Conservation (phyloP, 1,140 invertebrate genomes). For the Aphidius gifuensis region DNA sequence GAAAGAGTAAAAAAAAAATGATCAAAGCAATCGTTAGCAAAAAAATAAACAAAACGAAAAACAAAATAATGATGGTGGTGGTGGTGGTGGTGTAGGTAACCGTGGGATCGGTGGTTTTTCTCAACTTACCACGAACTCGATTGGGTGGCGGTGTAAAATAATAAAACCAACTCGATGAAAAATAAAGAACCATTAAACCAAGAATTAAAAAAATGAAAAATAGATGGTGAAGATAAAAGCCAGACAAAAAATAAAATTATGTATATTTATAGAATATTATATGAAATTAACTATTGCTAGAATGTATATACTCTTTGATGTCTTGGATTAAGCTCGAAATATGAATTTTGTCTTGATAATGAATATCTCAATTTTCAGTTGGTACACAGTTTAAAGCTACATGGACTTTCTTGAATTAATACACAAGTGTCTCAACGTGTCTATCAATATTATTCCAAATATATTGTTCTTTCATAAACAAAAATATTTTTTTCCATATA, state of each 20-base stretch:
- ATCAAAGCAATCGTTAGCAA: slow-evolving; percentile 36
- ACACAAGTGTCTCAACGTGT: no score
- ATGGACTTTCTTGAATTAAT: no score
- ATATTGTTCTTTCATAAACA: no score
- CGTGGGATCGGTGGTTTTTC: slow-evolving; percentile 28
- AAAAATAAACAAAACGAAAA: neutral
- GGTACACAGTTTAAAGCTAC: no score
- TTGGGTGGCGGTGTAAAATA: slow-evolving; percentile 17
- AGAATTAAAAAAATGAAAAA: slow-evolving; percentile 1
- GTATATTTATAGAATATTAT: no score
- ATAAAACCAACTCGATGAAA: slow-evolving; percentile 6
- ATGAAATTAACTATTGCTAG: no score
- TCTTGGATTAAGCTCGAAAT: no score
- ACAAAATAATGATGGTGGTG: neutral
- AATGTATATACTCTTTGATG: no score
- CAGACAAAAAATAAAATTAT: neutral
- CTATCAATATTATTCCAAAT: no score
- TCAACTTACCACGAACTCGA: slow-evolving; percentile 14
- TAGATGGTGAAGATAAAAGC: slow-evolving; percentile 2
- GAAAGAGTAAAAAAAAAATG: slow-evolving; percentile 39
- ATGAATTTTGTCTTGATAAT: no score
- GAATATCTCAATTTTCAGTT: no score
- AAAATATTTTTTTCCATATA: no score
- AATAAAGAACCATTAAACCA: slow-evolving; percentile 8
- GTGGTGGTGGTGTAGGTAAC: slow-evolving; percentile 19